Conservation (phyloP, 2,113 vertebrate species). For the Odobenus rosmarus region DNA sequence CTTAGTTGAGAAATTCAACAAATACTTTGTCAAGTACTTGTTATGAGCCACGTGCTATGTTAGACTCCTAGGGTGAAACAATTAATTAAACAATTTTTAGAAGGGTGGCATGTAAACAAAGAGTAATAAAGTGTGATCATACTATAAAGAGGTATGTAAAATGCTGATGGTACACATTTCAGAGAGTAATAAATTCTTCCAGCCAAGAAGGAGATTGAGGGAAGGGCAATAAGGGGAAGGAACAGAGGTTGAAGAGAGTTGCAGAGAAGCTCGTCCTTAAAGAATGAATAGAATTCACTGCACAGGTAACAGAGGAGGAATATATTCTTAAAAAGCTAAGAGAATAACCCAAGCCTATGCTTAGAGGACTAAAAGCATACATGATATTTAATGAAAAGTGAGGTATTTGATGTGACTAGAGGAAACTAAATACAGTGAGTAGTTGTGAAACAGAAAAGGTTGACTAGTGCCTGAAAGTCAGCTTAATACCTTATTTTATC, state of each 20-base stretch:
- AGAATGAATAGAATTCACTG: slow-evolving; percentile 2
- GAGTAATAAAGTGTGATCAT: not conserved
- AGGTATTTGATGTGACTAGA: not conserved
- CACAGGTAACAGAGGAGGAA: not conserved
- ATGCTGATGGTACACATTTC: not conserved
- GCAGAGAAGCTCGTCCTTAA: not conserved
- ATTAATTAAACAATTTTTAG: not conserved
- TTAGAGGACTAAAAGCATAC: not conserved
- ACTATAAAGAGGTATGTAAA: not conserved
- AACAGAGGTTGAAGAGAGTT: not conserved
- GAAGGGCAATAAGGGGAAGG: not conserved
- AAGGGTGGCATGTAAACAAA: not conserved
- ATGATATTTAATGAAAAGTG: not conserved
- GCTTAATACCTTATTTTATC: not conserved
- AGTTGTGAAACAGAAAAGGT: not conserved
- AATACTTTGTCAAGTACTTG: slow-evolving; percentile 15
- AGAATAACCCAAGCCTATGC: not conserved
- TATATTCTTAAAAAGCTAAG: slow-evolving; percentile 22
- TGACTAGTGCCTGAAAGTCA: not conserved
- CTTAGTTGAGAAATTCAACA: slow-evolving; percentile 18
- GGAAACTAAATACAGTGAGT: not conserved
- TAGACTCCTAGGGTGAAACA: not conserved
- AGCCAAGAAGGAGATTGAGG: not conserved
- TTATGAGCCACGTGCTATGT: not conserved
- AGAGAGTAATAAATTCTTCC: not conserved